Evolutionary conservation across 2,113 vertebrate species (phyloP).

Genomic region (human (Homo sapiens)): DNA sequence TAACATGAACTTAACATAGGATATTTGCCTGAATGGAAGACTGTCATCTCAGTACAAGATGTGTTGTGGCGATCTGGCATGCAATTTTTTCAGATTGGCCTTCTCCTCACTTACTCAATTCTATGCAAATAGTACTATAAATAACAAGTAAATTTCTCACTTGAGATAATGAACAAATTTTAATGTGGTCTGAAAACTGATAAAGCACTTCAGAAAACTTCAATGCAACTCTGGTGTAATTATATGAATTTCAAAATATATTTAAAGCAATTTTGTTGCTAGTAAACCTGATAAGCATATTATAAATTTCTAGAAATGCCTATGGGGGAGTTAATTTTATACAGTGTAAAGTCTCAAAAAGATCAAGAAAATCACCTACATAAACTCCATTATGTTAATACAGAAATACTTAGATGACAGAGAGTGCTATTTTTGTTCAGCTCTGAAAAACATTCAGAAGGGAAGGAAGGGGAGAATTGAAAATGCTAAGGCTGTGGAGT

Average conservation of each 20-base stretch:
- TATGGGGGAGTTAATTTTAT: constrained; percentile 10
- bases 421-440: neutral
- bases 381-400: constrained; percentile 21
- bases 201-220: constrained; percentile 44
- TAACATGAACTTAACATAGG: neutral
- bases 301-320: constrained; percentile 37
- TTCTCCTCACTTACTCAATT: neutral
- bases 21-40: neutral
- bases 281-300: constrained; percentile 53
- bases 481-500: neutral
- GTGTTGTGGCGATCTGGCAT: neutral
- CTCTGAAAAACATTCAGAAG: neutral
- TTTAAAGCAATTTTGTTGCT: constrained; percentile 51
- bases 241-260: constrained; percentile 60
- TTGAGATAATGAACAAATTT: constrained; percentile 46
- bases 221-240: constrained; percentile 32
- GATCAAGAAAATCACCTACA: neutral
- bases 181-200: constrained; percentile 45
- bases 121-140: constrained; percentile 11
- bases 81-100: neutral
- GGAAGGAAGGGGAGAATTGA: neutral
- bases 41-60: neutral
- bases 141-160: constrained; percentile 4
- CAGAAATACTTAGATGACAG: neutral
- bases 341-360: constrained; percentile 35